Percentiles rank a stretch among this genome's conserved stretches.
phyloP scores from a whole-genome alignment of 2,797 vertebrate genomes.

The Epinephelus coioides region DNA sequence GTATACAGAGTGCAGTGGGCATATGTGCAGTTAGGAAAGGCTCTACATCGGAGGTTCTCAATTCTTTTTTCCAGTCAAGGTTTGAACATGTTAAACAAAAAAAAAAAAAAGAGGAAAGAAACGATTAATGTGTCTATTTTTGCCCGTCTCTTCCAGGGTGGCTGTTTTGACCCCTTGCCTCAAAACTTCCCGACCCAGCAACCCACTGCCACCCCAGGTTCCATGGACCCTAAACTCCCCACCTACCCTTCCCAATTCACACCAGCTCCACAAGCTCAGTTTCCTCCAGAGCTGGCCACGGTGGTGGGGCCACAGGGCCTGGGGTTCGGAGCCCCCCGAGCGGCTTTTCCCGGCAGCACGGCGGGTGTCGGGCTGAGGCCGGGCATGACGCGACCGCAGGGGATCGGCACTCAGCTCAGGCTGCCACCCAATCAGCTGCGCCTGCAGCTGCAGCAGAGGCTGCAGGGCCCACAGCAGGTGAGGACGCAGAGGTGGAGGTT shows the following conservation, averaged over 20 bases:
- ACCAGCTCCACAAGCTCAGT: slow-evolving; percentile 79
- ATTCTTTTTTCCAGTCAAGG: too few species aligned
- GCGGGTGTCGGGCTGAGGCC: slow-evolving; percentile 87
- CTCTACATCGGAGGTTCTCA: too few species aligned
- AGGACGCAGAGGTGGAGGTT: not conserved
- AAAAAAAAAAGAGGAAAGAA: not conserved
- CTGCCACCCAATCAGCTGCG: slow-evolving; percentile 93
- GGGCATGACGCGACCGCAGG: slow-evolving; percentile 83
- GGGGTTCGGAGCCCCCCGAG: slow-evolving; percentile 86
- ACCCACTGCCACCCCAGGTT: slow-evolving; percentile 78
- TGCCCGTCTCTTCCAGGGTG: slow-evolving; percentile 84
- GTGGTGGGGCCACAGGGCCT: slow-evolving; percentile 89
- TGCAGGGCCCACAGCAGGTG: slow-evolving; percentile 96
- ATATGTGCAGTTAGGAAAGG: too few species aligned
- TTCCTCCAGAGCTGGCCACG: slow-evolving; percentile 86
- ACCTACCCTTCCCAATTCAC: slow-evolving; percentile 89
- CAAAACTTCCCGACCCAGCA: slow-evolving; percentile 88
- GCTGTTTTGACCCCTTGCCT: slow-evolving; percentile 88
- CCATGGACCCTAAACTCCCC: slow-evolving; percentile 91
- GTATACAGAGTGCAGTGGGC: too few species aligned
- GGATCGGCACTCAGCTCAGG: slow-evolving; percentile 86
- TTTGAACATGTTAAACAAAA: not conserved
- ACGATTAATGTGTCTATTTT: not conserved
- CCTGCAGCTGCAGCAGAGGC: slow-evolving; percentile 94
- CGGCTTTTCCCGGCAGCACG: slow-evolving; percentile 86